Conservation (phyloP, 1,140 invertebrate species). For the Hycleus phaleratus region DNA sequence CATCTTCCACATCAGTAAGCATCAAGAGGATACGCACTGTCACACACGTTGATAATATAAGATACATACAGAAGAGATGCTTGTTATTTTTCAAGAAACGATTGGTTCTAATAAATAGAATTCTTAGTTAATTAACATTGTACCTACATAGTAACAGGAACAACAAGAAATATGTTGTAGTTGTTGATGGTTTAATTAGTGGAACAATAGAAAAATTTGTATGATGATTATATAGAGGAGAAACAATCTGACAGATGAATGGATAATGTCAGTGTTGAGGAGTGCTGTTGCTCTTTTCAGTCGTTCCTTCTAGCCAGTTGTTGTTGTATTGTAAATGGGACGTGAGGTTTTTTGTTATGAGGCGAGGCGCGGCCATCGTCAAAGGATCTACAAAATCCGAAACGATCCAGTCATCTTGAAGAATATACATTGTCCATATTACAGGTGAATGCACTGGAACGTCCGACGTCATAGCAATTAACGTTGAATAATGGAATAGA, state of each 20-base stretch:
- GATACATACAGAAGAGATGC: no score
- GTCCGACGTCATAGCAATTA: slow-evolving; percentile 22
- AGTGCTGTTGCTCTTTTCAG: no score
- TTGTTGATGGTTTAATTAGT: no score
- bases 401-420: slow-evolving; percentile 13
- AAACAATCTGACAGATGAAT: no score
- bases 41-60: no score
- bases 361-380: slow-evolving; percentile 8
- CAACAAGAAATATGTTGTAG: no score
- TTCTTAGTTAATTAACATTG: slow-evolving; percentile 2
- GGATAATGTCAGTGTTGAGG: no score
- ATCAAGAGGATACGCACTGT: no score
- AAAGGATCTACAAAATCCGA: slow-evolving; percentile 7
- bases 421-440: slow-evolving; percentile 10
- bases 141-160: no score
- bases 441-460: slow-evolving; percentile 21
- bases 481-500: slow-evolving; percentile 24
- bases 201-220: no score
- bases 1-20: slow-evolving; percentile 1
- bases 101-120: not conserved
- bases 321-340: not conserved
- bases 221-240: no score
- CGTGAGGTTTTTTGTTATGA: slow-evolving; percentile 11
- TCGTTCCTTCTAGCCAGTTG: no score
- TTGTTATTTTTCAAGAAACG: not conserved